phyloP scores from a whole-genome alignment of 2,888 invertebrate species.

The Nycteola revayana region DNA sequence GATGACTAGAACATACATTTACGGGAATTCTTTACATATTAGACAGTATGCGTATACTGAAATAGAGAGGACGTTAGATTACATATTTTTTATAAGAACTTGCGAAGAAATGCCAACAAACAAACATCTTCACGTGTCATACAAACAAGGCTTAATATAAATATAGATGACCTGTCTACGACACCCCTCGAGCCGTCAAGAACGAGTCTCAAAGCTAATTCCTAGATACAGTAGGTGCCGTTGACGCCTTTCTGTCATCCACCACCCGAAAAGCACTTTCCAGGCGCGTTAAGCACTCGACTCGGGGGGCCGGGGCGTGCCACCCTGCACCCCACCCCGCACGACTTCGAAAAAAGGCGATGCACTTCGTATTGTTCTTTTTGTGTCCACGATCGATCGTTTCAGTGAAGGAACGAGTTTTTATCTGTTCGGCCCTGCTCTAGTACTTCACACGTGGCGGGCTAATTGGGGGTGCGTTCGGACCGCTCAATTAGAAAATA shows the following conservation, averaged over 20 bases:
- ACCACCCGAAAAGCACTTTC: conserved; percentile 71
- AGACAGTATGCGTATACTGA: too few species aligned
- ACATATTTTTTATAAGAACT: too few species aligned
- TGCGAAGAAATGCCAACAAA: neutral
- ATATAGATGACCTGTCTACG: conserved; percentile 26
- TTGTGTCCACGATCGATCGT: conserved; percentile 80
- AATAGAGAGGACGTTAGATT: too few species aligned
- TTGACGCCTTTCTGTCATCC: conserved; percentile 64
- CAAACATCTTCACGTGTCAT: neutral
- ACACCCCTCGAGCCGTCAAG: conserved; percentile 35
- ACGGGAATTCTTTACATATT: too few species aligned
- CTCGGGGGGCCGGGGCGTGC: conserved; percentile 36
- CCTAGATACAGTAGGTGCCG: conserved; percentile 47
- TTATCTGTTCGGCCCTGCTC: conserved; percentile 63
- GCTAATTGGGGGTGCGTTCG: conserved; percentile 62
- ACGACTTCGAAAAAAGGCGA: conserved; percentile 78
- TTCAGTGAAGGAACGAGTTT: conserved; percentile 76
- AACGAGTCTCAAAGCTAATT: conserved; percentile 50
- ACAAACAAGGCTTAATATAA: conserved; percentile 19
- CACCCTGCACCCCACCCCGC: conserved; percentile 49
- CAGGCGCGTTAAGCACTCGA: conserved; percentile 65
- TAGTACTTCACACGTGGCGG: conserved; percentile 69
- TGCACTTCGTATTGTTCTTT: conserved; percentile 80
- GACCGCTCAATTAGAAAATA: conserved; percentile 54
- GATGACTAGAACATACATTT: too few species aligned